Base-by-base conservation (phyloP, 1,140 invertebrate genomes). In the Cyclargus thomasi region DNA sequence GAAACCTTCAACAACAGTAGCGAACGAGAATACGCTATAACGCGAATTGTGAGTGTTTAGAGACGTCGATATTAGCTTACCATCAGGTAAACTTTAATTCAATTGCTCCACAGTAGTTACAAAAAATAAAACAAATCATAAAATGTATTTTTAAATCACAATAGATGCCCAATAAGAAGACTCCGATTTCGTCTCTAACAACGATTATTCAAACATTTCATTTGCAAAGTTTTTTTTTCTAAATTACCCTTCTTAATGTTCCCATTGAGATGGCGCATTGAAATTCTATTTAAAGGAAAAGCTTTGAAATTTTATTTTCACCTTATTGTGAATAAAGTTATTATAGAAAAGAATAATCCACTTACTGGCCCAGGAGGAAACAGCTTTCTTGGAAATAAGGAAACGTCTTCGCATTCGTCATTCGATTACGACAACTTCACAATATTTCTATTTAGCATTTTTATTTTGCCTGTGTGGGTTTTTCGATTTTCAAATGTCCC, bases 321-420 rank as follows among this genome's bases (percentile, higher is more conserved):
- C 74, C 70, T 84, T 80, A 83, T 85, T 85, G 85, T 83, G 75
- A 85, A 83, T 85, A 84, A 86, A 84, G 77, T 83, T 85, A 85
- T 84, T 85, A 85, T 83, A 78, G 74, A 85, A 85, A 82, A 84
- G 79, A 83, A 88, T 86, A 88, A 86, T 85, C 81, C 77, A 80
- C 75, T 88, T 86, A 86, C 79, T 74, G 73, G 74, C 69, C 69
- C 67, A 65, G 59, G 67, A 67, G 70, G 72, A 74, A 81, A 75
- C 75, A 76, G 69, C 72, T 79, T 82, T 82, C 74, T 71, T 70
- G 72, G 75, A 69, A 76, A 79, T 76, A 69, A 78, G 68, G 72
- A 71, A 71, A 81, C 70, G 79, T 21, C 55, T 74, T 79, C 74
- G 63, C 79, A 69, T 75, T 77, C 75, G 67, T 85, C 77, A 86